A percentile compares a stretch with the other conserved stretches of the same genome.
Conservation (phyloP, 2,797 vertebrate species). For the Zenarchopterus dispar region DNA sequence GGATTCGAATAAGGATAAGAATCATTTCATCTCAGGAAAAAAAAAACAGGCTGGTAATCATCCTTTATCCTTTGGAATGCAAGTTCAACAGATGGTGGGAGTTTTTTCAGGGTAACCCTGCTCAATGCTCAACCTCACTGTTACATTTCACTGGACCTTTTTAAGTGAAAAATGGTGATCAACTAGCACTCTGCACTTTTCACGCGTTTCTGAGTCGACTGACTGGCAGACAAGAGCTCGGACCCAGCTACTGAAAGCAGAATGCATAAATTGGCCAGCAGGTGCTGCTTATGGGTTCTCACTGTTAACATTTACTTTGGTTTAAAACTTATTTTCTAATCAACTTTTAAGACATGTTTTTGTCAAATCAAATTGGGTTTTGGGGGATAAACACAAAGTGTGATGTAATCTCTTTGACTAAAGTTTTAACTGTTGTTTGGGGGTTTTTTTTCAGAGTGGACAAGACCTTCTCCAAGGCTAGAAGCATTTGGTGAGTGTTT, state of each 20-base stretch:
- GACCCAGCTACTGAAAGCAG: constrained; percentile 5
- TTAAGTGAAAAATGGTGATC: constrained; percentile 9
- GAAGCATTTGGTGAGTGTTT: constrained; percentile 80
- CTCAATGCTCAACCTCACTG: constrained; percentile 29
- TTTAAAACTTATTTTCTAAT: no score
- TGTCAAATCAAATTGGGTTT: no score
- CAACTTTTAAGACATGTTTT: not conserved
- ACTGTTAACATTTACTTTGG: not conserved
- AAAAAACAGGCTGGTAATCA: constrained; percentile 34
- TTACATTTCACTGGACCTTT: constrained; percentile 27
- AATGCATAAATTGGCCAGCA: not conserved
- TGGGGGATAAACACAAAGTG: not conserved
- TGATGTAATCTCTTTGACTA: constrained; percentile 3
- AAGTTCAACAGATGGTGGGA: constrained; percentile 66
- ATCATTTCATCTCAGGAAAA: constrained; percentile 42
- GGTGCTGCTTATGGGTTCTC: constrained; percentile 1
- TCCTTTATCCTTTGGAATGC: constrained; percentile 56
- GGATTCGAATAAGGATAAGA: constrained; percentile 39
- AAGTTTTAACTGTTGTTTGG: constrained; percentile 2
- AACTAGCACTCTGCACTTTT: constrained; percentile 13
- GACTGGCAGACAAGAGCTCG: not conserved
- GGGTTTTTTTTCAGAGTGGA: constrained; percentile 78
- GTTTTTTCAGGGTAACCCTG: constrained; percentile 60
- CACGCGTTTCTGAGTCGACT: constrained; percentile 8
- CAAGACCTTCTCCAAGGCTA: constrained; percentile 84